Evolutionary conservation across 2,113 vertebrate species (phyloP), one percentile per base, ranked within the genome.

Genomic region (Melanerpes aurifrons): DNA sequence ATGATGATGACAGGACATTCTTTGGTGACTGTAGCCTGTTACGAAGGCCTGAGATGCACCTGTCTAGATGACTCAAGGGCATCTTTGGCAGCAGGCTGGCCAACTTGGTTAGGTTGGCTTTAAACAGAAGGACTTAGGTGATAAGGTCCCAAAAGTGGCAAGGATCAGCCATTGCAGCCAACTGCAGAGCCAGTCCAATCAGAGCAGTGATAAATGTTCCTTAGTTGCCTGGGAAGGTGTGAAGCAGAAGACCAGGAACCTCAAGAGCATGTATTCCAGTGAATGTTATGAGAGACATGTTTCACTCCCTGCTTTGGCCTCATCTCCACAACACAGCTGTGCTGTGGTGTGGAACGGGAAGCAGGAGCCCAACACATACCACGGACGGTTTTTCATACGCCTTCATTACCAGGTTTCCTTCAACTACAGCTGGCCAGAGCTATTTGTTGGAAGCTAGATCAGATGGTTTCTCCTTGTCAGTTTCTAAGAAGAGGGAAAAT

Each of bases 351-450:
- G 5, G 54, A 57, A 47, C 17, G 21, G 35, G 64, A 83, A 77
- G 48, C 12, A 62, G 48, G 8, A 94, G 1, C 29, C 22, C 59
- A 58, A 29, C 0, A 1, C 0, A 50, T 16, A 75, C 22, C 0
- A 0, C 56, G 86, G 31, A 53, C 37, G 69, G 6, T 32, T 59
- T 70, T 79, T 89, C n/a, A 22, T 7, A 32, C 1, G 6, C 26
- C 48, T 88, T 47, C 3, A 2, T 57, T 26, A 56, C 24, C 66
- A 86, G 10, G 1, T 31, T 68, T 89, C 28, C 22, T 90, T 90
- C n/a, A 56, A 56, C 54, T 28, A 28, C 14, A 57, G 56, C 56
- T 57, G 28, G 15, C 56, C 26, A 57, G 56, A 28, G 56, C 28
- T 57, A 16, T 57, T 57, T 57, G 56, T 56, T 56, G 54, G 26